These are phyloP conservation scores for Brienomyrus longianalis DNA, from an alignment of 2,113 vertebrate genomes.

Conservation along the genomic window DNA sequence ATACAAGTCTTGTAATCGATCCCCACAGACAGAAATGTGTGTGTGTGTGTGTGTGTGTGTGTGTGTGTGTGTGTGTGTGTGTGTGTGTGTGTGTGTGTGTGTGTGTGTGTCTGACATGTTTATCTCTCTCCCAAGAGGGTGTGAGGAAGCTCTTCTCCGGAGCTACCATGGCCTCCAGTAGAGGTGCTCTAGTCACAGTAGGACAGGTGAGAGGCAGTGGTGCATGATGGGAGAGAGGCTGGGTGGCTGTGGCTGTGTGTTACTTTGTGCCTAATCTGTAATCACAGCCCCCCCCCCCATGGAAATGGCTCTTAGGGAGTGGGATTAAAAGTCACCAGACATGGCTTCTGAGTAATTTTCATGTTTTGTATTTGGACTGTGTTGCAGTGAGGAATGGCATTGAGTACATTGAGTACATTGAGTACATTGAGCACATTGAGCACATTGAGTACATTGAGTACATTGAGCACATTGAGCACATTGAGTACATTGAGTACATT, in stretches of 20 bases:
- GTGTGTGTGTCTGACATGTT: not conserved
- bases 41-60: no score
- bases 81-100: not conserved
- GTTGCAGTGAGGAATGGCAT: not conserved
- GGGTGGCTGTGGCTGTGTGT: not conserved
- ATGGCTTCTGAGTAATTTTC: not conserved
- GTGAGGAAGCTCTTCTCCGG: constrained; percentile 80
- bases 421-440: no score
- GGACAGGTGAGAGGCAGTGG: constrained; percentile 63
- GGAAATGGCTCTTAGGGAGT: not conserved
- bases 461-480: no score
- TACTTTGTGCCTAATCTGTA: not conserved
- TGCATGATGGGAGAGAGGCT: not conserved
- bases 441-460: no score
- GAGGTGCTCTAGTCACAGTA: constrained; percentile 85
- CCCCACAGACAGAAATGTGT: not conserved
- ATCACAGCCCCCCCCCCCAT: not conserved
- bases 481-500: no score
- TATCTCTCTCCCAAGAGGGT: constrained; percentile 65
- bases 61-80: not conserved
- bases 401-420: no score
- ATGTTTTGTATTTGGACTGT: not conserved
- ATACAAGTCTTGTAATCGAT: not conserved
- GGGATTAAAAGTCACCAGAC: not conserved
- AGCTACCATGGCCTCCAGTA: constrained; percentile 80